Percentiles rank a stretch among this genome's conserved stretches.
Conservation (phyloP, 2,888 invertebrate species). For the Masnerella sp. region DNA sequence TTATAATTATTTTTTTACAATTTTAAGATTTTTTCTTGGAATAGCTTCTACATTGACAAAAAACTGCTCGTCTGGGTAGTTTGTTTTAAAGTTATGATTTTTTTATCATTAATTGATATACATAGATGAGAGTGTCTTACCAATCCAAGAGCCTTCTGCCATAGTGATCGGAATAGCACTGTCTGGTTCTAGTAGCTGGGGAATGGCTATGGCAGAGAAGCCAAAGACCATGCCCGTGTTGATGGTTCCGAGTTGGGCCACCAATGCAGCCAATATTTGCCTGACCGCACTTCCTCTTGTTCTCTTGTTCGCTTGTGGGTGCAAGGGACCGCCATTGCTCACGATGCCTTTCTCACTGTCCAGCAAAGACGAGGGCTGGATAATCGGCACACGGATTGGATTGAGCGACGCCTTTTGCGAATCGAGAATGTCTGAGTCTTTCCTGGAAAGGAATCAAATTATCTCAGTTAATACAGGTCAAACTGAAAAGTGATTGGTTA, state of each 20-base stretch:
- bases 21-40: too few species aligned
- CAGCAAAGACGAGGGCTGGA: slow-evolving; percentile 58
- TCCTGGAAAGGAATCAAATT: slow-evolving; percentile 66
- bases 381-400: slow-evolving; percentile 64
- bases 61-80: too few species aligned
- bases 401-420: slow-evolving; percentile 67
- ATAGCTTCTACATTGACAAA: too few species aligned
- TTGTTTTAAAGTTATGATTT: too few species aligned
- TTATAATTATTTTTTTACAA: too few species aligned
- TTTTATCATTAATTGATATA: too few species aligned
- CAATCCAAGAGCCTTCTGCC: slow-evolving; percentile 83
- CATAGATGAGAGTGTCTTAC: slow-evolving; percentile 79
- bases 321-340: slow-evolving; percentile 60
- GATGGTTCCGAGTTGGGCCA: slow-evolving; percentile 84
- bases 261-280: slow-evolving; percentile 82
- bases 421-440: slow-evolving; percentile 60
- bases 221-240: slow-evolving; percentile 86
- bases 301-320: slow-evolving; percentile 59
- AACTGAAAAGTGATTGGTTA: too few species aligned
- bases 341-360: slow-evolving; percentile 60
- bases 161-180: slow-evolving; percentile 80
- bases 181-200: slow-evolving; percentile 79
- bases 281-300: slow-evolving; percentile 69
- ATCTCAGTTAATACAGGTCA: too few species aligned
- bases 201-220: slow-evolving; percentile 83